Percentiles rank a stretch among this genome's conserved stretches.
Evolutionary conservation across 2,113 vertebrate genomes (phyloP).

Genomic region (Lanius ludovicianus): DNA sequence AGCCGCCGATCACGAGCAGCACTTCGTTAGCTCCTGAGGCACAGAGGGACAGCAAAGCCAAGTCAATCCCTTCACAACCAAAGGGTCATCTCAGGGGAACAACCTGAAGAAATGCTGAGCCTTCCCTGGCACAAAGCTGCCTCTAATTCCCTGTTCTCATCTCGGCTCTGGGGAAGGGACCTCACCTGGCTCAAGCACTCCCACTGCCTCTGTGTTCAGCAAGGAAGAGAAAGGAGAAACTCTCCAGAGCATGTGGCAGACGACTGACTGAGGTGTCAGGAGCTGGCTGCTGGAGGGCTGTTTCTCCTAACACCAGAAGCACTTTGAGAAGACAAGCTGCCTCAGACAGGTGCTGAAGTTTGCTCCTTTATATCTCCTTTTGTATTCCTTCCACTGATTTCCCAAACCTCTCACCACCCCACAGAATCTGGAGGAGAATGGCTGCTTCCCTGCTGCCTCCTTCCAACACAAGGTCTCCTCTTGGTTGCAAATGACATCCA

Average conservation of each 20-base stretch:
- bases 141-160: not conserved
- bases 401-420: not conserved
- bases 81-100: not conserved
- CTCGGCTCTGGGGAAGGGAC: not conserved
- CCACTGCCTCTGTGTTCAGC: not conserved
- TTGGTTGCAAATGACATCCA: not conserved
- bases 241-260: not conserved
- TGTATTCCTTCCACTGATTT: not conserved
- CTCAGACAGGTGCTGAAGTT: not conserved
- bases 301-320: not conserved
- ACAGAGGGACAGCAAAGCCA: slow-evolving; percentile 13
- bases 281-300: not conserved
- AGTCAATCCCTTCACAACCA: not conserved
- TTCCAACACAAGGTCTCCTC: not conserved
- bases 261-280: not conserved
- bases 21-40: slow-evolving; percentile 94
- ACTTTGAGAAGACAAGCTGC: not conserved
- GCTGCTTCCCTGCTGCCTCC: not conserved
- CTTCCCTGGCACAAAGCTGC: not conserved
- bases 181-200: not conserved
- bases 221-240: not conserved
- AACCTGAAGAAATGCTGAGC: not conserved
- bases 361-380: not conserved
- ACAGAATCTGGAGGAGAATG: not conserved
- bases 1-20: slow-evolving; percentile 94